Evolutionary conservation across 2,113 vertebrate species (phyloP), one percentile per base, ranked within the genome.

Genomic region (Grammomys surdaster): DNA sequence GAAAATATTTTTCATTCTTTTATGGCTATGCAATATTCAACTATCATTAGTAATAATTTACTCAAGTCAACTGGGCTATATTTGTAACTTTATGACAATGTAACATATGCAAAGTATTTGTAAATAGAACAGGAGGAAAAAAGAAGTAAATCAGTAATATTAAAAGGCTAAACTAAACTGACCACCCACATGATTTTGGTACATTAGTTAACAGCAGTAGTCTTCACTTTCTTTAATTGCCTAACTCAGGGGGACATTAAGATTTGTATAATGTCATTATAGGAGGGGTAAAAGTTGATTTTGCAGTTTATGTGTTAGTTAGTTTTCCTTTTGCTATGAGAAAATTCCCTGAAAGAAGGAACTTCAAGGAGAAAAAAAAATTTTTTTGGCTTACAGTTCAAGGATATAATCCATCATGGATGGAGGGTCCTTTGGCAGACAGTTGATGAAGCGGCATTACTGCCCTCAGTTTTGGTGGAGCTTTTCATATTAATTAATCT

Each of bases 1-100:
- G 4, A 95, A 86, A 96, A 84, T 78, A 88, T 84, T 94, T 90
- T 92, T 22, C 36, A 82, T 93, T 95, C 67, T 89, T 96, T n/a
- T 86, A 89, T 94, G 86, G 13, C 33, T 33, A 75, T 69, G 36
- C 54, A 89, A 91, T 92, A 69, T 17, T 26, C 67, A 89, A 16
- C 67, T 89, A 58, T 75, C 48, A 87, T 89, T 95, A 87, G 56
- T 33, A 26, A 73, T 22, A 90, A 67, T 69, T 63, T 92, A 73
- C 33, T 88, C 9, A 89, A 92, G 12, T n/a, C 3, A 95, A 85
- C 36, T 72, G n/a, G 31, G 1, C 16, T 86, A 33, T 91, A 78
- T 73, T 90, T 80, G 14, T 72, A 94, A 78, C 24, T 73, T 65
- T 88, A 77, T 92, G 46, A 60, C 11, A 97, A 51, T 75, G 2